Evolutionary conservation across 2,888 invertebrate genomes (phyloP), one percentile per base, ranked within the genome.

Genomic region (Diarsia rubi): DNA sequence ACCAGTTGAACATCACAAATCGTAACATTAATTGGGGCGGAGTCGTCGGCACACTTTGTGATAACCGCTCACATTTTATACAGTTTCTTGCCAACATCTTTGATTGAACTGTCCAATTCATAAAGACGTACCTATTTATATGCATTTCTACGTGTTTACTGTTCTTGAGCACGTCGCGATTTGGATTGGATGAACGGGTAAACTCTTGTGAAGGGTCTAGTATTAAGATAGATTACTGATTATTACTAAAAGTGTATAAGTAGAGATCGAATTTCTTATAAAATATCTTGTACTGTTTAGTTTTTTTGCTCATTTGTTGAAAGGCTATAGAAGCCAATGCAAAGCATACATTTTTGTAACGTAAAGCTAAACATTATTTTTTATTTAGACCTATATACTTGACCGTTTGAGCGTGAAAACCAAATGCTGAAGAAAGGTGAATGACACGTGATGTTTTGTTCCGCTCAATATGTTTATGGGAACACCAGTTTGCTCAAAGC

Each of bases 101-200:
- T 42, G 47, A 69, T 63, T 24, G 49, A 65, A 76, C 59, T 69
- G 74, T 82, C 69, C 73, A 69, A 71, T 74, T 73, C 70, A 68
- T 63, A 42, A 73, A 72, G 42, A 70, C 16, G 70, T 76, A 70
- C 16, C 49, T 76, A 57, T 65, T 59, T 74, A 19, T 75, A 78
- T 65, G 45, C 49, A 77, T 83, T 79, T 78, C 64, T 73, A 75
- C 54, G 73, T 64, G 59, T 72, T 73, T 66, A 67, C 54, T 78
- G 57, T 67, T 78, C 37, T 71, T 78, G 80, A 88, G 91, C 91
- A 90, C 90, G 87, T 88, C 88, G 89, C 88, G 89, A 91, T 91
- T 91, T 89, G 89, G 86, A 92, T 93, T 92, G 91, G 91, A 92
- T 91, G 91, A 91, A 93, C 91, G 90, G 91, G 91, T 92, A 90